Evolutionary conservation across 2,113 vertebrate genomes (phyloP).

Genomic region (Anarrhichthys ocellatus): DNA sequence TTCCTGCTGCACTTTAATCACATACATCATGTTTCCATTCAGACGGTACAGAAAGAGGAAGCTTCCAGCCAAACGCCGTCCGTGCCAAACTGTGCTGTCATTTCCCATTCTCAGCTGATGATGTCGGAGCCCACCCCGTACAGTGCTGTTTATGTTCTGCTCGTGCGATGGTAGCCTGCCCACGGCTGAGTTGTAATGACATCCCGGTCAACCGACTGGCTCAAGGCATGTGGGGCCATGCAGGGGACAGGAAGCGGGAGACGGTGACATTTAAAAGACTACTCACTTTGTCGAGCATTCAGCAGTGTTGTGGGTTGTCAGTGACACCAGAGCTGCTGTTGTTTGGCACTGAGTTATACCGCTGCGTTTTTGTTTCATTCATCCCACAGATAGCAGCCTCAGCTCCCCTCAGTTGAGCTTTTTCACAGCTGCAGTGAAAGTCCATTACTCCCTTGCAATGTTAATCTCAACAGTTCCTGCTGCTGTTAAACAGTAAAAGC

Average conservation of each 20-base stretch:
- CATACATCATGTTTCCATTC: constrained; percentile 7
- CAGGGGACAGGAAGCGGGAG: constrained; percentile 22
- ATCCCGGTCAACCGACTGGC: constrained; percentile 30
- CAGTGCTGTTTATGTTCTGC: constrained; percentile 17
- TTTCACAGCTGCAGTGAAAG: constrained; percentile 43
- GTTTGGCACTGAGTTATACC: constrained; percentile 19
- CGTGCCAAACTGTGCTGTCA: constrained; percentile 19
- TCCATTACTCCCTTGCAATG: constrained; percentile 34
- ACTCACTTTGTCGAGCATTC: constrained; percentile 38
- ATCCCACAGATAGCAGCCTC: constrained; percentile 32
- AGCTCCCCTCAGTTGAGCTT: constrained; percentile 12
- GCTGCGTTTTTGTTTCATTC: constrained; percentile 32
- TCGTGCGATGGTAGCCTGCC: constrained; percentile 17
- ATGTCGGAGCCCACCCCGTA: neutral
- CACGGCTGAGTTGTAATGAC: constrained; percentile 42
- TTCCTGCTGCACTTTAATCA: constrained; percentile 15
- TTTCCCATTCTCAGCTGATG: constrained; percentile 31
- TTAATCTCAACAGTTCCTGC: constrained; percentile 45
- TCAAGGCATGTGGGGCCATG: constrained; percentile 27
- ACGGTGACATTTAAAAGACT: constrained; percentile 45
- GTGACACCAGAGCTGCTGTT: constrained; percentile 15
- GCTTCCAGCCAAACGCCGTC: constrained; percentile 4
- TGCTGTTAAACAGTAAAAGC: constrained; percentile 38
- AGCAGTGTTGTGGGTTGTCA: constrained; percentile 1
- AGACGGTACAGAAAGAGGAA: neutral